These are phyloP conservation scores for Saccostrea echinata DNA, from an alignment of 1,140 invertebrate species.

Conservation along the genomic window DNA sequence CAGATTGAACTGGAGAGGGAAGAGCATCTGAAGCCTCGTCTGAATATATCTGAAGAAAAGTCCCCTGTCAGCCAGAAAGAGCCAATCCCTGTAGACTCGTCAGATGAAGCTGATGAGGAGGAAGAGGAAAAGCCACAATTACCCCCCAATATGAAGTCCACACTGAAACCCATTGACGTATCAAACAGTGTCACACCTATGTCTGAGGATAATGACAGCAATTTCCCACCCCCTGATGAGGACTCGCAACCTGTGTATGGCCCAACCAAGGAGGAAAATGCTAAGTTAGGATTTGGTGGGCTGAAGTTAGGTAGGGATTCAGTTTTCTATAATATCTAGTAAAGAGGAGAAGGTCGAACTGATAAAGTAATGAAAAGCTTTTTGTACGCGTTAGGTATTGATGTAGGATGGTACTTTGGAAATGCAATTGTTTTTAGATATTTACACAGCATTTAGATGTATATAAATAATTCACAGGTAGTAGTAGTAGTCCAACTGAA, in stretches of 20 bases:
- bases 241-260: slow-evolving; percentile 62
- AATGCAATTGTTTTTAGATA: neutral
- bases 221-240: slow-evolving; percentile 55
- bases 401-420: neutral
- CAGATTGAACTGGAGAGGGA: slow-evolving; percentile 85
- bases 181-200: slow-evolving; percentile 59
- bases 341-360: neutral
- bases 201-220: slow-evolving; percentile 65
- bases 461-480: slow-evolving; percentile 52
- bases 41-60: slow-evolving; percentile 71
- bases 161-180: slow-evolving; percentile 66
- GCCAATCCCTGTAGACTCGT: slow-evolving; percentile 35
- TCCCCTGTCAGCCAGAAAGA: slow-evolving; percentile 51
- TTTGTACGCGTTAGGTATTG: neutral
- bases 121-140: slow-evolving; percentile 53
- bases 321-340: neutral
- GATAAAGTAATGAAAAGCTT: neutral
- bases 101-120: slow-evolving; percentile 54
- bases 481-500: slow-evolving; percentile 58
- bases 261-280: slow-evolving; percentile 67
- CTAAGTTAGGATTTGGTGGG: slow-evolving; percentile 71
- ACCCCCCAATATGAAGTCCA: slow-evolving; percentile 71
- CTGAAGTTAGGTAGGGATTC: slow-evolving; percentile 70
- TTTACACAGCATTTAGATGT: neutral
- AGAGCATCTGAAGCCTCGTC: slow-evolving; percentile 89